A percentile compares a stretch with the other conserved stretches of the same genome.
Conservation (phyloP, 2,797 vertebrate genomes). For the Fundulus diaphanus region DNA sequence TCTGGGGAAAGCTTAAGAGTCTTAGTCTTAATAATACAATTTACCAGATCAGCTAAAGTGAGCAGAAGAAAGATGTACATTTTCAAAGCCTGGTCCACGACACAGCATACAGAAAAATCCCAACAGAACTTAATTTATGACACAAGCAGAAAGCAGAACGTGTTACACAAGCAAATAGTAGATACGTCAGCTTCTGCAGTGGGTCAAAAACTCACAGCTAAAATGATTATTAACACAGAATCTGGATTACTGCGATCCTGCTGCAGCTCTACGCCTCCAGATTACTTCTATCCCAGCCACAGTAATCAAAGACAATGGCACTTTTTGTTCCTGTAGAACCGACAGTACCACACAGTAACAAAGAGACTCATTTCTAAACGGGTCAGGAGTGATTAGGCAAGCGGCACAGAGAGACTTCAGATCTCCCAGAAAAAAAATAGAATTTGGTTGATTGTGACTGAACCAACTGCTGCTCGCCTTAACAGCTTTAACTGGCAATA, state of each 20-base stretch:
- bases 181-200: constrained; percentile 54
- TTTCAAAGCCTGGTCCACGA: background rate
- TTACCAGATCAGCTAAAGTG: background rate
- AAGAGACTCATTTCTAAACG: constrained; percentile 75
- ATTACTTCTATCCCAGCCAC: constrained; percentile 72
- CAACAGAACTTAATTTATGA: constrained; percentile 55
- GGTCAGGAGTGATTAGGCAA: constrained; percentile 78
- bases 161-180: constrained; percentile 58
- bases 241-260: constrained; percentile 82
- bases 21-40: background rate
- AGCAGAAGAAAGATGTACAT: background rate
- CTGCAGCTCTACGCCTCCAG: constrained; percentile 61
- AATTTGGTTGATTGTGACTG: constrained; percentile 69
- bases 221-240: constrained; percentile 77
- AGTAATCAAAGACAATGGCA: constrained; percentile 75
- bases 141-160: constrained; percentile 43
- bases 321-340: constrained; percentile 76
- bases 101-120: constrained; percentile 36
- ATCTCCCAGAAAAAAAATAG: constrained; percentile 62
- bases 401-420: constrained; percentile 49
- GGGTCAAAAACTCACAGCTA: constrained; percentile 71
- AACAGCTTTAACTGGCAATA: constrained; percentile 9
- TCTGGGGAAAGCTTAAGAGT: background rate
- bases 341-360: constrained; percentile 71
- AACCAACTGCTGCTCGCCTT: constrained; percentile 38